A percentile compares a stretch with the other conserved stretches of the same genome.
phyloP scores from a whole-genome alignment of 2,888 invertebrate genomes.

The Cancer borealis region DNA sequence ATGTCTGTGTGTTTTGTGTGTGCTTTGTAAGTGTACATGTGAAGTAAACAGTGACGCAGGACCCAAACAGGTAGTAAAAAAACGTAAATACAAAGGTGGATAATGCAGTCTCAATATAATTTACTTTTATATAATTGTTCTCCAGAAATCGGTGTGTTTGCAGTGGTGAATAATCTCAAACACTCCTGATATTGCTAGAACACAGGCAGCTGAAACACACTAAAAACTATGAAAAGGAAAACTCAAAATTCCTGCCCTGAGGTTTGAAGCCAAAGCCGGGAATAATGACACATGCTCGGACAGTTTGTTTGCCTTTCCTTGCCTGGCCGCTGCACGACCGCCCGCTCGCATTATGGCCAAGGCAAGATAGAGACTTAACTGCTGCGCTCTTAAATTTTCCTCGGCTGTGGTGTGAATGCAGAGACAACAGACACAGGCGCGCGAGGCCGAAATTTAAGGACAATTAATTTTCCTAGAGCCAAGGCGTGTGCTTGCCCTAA shows the following conservation, averaged over 20 bases:
- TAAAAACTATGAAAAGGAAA: neutral
- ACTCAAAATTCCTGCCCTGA: neutral
- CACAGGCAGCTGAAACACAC: neutral
- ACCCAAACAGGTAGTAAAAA: neutral
- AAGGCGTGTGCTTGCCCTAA: conserved; percentile 4
- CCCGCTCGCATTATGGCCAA: neutral
- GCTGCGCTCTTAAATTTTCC: conserved; percentile 5
- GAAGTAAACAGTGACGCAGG: neutral
- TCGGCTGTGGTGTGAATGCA: conserved; percentile 24
- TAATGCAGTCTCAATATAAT: neutral
- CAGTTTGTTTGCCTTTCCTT: neutral
- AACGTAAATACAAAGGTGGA: neutral
- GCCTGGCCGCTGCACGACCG: conserved; percentile 20
- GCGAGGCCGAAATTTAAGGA: conserved; percentile 48
- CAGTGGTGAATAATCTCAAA: neutral
- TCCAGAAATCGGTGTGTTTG: neutral
- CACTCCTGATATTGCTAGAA: neutral
- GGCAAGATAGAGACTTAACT: conserved; percentile 31
- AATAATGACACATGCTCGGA: neutral
- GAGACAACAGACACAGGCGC: conserved; percentile 44
- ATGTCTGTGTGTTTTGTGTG: neutral
- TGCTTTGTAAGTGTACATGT: neutral
- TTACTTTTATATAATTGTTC: neutral
- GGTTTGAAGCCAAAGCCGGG: neutral
- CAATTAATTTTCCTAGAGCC: conserved; percentile 8